Conservation (phyloP, 2,888 invertebrate genomes). For the Drymonia ruficornis region DNA sequence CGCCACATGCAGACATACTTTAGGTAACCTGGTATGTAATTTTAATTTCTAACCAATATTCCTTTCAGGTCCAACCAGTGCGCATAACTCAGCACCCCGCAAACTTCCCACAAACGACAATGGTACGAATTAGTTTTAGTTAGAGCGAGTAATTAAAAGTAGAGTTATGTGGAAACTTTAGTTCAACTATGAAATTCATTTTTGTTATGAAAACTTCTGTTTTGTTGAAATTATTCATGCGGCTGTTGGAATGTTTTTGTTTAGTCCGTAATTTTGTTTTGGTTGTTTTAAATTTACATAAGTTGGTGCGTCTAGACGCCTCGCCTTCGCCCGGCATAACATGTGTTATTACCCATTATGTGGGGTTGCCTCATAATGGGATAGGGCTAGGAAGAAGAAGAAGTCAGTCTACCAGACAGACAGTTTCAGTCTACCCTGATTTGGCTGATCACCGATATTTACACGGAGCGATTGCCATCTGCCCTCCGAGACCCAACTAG, state of each 20-base stretch:
- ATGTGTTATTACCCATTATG: too few relatives aligned
- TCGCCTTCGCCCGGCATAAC: too few relatives aligned
- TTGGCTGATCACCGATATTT: too few relatives aligned
- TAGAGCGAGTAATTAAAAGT: conserved; percentile 30
- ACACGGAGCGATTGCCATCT: too few relatives aligned
- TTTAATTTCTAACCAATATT: not conserved
- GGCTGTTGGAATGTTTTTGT: not conserved
- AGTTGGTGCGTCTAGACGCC: too few relatives aligned
- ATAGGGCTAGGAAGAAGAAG: too few relatives aligned
- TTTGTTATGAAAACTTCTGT: conserved; percentile 4
- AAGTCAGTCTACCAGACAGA: too few relatives aligned
- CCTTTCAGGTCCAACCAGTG: conserved; percentile 2
- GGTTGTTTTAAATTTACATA: not conserved
- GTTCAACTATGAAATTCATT: conserved; percentile 1
- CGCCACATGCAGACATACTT: too few relatives aligned
- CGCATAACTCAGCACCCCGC: conserved; percentile 21
- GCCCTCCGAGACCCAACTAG: too few relatives aligned
- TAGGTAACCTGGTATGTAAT: too few relatives aligned
- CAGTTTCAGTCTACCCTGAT: too few relatives aligned
- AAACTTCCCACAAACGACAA: conserved; percentile 26
- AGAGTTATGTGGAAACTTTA: conserved; percentile 22
- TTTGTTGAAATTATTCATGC: not conserved
- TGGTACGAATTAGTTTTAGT: conserved; percentile 27
- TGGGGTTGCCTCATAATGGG: too few relatives aligned
- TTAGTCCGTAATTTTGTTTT: not conserved